phyloP scores from a whole-genome alignment of 2,797 vertebrate genomes.

The Triplophysa bombifrons region DNA sequence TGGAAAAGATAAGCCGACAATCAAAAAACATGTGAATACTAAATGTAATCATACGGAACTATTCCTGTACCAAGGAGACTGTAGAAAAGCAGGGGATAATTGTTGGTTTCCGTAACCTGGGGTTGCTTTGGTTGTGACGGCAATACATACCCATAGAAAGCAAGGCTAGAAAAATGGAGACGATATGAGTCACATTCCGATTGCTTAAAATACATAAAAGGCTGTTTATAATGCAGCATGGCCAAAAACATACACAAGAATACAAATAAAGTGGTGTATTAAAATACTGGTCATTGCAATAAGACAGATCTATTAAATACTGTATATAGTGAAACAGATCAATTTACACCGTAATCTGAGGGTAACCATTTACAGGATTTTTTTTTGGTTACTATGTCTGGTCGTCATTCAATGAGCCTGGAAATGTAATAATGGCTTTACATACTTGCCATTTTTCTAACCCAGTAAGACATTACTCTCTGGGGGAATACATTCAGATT shows the following conservation, averaged over 20 bases:
- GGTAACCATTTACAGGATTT: constrained; percentile 6
- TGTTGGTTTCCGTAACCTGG: constrained; percentile 43
- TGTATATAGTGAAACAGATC: constrained; percentile 19
- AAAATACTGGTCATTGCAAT: constrained; percentile 52
- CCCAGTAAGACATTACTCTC: background rate
- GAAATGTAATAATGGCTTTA: constrained; percentile 24
- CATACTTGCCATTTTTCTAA: constrained; percentile 19
- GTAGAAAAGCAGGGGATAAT: constrained; percentile 46
- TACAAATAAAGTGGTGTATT: constrained; percentile 61
- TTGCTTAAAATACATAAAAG: constrained; percentile 46
- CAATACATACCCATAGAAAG: constrained; percentile 53
- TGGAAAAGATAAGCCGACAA: constrained; percentile 53
- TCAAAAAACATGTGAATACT: constrained; percentile 29
- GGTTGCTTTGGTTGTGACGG: constrained; percentile 68
- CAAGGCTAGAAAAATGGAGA: constrained; percentile 53
- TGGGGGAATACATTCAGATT: constrained; percentile 32
- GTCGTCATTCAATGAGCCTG: constrained; percentile 14
- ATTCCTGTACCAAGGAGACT: constrained; percentile 27
- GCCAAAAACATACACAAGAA: constrained; percentile 55
- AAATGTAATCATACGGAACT: constrained; percentile 43
- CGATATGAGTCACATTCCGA: constrained; percentile 52
- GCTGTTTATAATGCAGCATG: constrained; percentile 41
- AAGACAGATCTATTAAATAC: constrained; percentile 36
- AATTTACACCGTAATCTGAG: constrained; percentile 27
- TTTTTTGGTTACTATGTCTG: constrained; percentile 11